Evolutionary conservation across 92 coral and sea anemone genomes (phyloP), one percentile per base, ranked within the genome.

Genomic region (Parazoanthus swiftii): DNA sequence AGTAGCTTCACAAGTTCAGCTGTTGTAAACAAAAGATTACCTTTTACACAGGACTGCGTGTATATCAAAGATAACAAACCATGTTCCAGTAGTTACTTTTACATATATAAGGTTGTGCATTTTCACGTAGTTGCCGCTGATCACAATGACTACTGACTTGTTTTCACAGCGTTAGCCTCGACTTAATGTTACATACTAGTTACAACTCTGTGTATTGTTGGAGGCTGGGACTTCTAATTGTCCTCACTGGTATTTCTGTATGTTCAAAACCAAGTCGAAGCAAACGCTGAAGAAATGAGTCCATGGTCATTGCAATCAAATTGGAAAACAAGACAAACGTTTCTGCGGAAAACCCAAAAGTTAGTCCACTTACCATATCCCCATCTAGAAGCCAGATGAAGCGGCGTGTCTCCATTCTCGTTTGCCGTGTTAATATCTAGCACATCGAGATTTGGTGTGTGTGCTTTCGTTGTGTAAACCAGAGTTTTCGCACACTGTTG

Each of bases 301-400:
- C 42, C 3, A 38, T 38, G 42, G 42, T 38, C 42, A 38, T 38
- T 38, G 42, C 42, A 38, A 38, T 38, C 42, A 38, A 38, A 38
- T 38, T 38, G 1, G 42, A 38, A 38, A 38, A 1, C 3, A 38
- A 38, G 42, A 38, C 42, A 38, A 38, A 38, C 0, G 0, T 63
- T n/a, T 18, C 23, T 18, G 25, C 23, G 66, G 7, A 63, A 20
- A 63, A 21, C 4, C 8, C 26, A 4, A 20, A 63, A 63, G 25
- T 63, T 56, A 3, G 18, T 63, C 25, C 70, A 25, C 98, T 81
- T 87, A 96, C 99, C 99, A 82, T 95, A 96, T 16, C 99, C 99
- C 99, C 99, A 96, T 58, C 98, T 93, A 37, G 98, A 90, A 36
- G 99, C 99, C 33, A 96, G 93, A 81, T 96, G 99, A 44, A 96